Evolutionary conservation across 2,113 vertebrate species (phyloP), one percentile per base, ranked within the genome.

Genomic region (Panthera leo): DNA sequence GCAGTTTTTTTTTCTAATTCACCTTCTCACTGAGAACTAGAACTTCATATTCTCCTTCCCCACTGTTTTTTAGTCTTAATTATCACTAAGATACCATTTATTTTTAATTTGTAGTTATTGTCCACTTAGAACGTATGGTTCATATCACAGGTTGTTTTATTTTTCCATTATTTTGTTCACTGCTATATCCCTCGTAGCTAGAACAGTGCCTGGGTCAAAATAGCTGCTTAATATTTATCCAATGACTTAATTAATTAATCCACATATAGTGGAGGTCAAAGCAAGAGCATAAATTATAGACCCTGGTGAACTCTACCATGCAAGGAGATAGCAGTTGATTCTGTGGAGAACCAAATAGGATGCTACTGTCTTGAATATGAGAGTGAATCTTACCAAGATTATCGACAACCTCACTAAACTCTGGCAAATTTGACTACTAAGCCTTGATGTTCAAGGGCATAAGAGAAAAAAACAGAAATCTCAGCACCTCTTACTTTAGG

Each of bases 401-500:
- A 78, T 31, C 65, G 78, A n/a, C 6, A n/a, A 61, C 45, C 34
- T 93, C 73, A 86, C n/a, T 71, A 63, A 82, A 42, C 67, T 58
- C 13, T 73, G 78, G 85, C 70, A 48, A 73, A 73, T n/a, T 87
- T 75, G 15, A 91, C 76, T 34, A 91, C 8, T 27, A 78, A 78
- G 15, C 34, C 58, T 61, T 61, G 39, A 92, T 63, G 61, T 63
- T 76, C 65, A 87, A 79, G 27, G 68, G 21, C 39, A 19, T 42
- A 61, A 95, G 58, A 90, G n/a, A 67, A 53, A 84, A 92, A 23
- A 91, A 51, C 13, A 42, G 83, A 94, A 91, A 96, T 18, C 39
- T 45, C 71, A 85, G 65, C 21, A 34, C 21, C 29, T 94, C 42
- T 84, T 27, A 71, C 53, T 95, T 94, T 18, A 80, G 16, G 42